These are phyloP conservation scores for Helicolenus hilgendorfi DNA, from an alignment of 2,797 vertebrate species.

Conservation along the genomic window DNA sequence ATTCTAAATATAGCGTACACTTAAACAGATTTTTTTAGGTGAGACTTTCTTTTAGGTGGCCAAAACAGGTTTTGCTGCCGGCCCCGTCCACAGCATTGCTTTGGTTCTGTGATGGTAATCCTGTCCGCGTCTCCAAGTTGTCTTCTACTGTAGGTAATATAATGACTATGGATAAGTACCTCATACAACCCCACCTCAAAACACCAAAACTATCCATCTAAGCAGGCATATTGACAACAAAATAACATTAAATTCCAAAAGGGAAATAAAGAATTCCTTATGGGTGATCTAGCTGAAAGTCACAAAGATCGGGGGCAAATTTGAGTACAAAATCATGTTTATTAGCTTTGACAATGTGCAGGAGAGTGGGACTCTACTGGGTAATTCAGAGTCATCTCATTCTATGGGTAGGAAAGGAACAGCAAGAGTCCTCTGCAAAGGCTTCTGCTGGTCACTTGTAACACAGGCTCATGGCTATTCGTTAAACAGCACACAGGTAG, in stretches of 20 bases:
- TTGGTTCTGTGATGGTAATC: neutral
- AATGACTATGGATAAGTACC: neutral
- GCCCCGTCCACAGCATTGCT: neutral
- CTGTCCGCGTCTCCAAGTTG: neutral
- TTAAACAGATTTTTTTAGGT: too few species aligned
- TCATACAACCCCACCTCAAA: neutral
- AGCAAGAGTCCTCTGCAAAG: constrained; percentile 40
- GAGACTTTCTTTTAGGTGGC: too few species aligned
- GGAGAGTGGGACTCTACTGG: constrained; percentile 37
- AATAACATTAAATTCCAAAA: constrained; percentile 30
- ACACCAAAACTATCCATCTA: neutral
- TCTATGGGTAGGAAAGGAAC: constrained; percentile 18
- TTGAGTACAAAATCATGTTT: constrained; percentile 48
- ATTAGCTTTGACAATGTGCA: constrained; percentile 51
- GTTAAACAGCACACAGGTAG: constrained; percentile 25
- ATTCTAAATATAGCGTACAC: too few species aligned
- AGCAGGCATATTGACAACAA: constrained; percentile 45
- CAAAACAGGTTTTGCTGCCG: fast-evolving
- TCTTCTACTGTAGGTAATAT: neutral
- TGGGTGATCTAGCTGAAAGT: constrained; percentile 24
- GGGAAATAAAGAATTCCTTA: constrained; percentile 17
- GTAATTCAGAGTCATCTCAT: constrained; percentile 42
- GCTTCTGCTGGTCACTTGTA: constrained; percentile 59
- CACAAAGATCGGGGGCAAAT: constrained; percentile 34
- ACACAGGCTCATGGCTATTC: constrained; percentile 36